A percentile compares a stretch with the other conserved stretches of the same genome.
Evolutionary conservation across 2,113 vertebrate species (phyloP).

Genomic region (Brachypodius melanocephalos): DNA sequence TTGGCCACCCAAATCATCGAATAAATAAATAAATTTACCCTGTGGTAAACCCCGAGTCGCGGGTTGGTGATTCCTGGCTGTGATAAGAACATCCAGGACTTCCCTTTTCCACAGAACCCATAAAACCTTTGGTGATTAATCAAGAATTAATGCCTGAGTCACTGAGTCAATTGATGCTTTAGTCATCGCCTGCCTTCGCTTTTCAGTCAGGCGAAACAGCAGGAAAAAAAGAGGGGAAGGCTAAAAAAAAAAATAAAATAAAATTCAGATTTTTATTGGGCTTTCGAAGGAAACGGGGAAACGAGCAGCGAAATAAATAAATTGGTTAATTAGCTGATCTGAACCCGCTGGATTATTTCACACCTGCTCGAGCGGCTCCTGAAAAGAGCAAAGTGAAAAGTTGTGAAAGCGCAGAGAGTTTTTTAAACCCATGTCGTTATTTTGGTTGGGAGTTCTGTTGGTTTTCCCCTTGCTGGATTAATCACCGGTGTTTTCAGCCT

Average conservation of each 20-base stretch:
- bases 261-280: not conserved
- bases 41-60: no score
- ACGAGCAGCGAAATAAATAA: not conserved
- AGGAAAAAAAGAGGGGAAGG: not conserved
- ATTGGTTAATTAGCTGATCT: not conserved
- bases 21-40: no score
- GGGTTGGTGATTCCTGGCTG: no score
- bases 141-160: not conserved
- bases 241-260: no score
- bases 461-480: not conserved
- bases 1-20: no score
- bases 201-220: not conserved
- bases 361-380: not conserved
- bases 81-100: not conserved
- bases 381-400: not conserved
- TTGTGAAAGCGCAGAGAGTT: no score
- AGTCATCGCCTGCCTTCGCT: rapidly evolving
- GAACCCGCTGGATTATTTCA: rapidly evolving
- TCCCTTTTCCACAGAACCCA: not conserved
- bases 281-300: not conserved
- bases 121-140: not conserved
- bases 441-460: not conserved
- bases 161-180: not conserved
- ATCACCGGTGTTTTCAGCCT: not conserved
- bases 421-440: rapidly evolving